phyloP scores from a whole-genome alignment of 92 coral and sea anemone genomes.

The Porites evermanni region DNA sequence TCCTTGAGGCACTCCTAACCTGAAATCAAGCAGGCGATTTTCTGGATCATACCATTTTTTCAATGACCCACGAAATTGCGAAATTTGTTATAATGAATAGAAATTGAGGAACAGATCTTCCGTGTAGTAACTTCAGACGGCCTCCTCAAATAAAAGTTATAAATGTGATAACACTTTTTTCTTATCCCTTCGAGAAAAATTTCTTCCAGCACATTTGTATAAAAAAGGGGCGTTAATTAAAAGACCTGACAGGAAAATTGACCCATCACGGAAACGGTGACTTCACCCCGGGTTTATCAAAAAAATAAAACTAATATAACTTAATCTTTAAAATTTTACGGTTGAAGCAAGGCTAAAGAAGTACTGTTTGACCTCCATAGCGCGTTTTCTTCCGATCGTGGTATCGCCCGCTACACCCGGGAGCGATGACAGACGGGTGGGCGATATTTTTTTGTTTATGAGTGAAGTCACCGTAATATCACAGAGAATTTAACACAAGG shows the following conservation, averaged over 20 bases:
- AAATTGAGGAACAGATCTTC: not conserved
- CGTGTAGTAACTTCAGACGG: not conserved
- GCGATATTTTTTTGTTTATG: constrained; percentile 47
- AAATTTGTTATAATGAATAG: not conserved
- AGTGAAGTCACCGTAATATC: constrained; percentile 46
- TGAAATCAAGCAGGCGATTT: not conserved
- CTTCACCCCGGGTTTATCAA: constrained; percentile 21
- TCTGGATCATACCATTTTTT: not conserved
- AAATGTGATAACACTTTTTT: not conserved
- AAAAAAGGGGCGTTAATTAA: not conserved
- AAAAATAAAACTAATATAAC: not conserved
- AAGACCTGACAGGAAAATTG: not conserved
- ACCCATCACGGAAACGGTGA: constrained; percentile 16
- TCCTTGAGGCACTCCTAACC: not conserved
- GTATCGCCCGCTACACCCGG: not conserved
- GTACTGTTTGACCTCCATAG: not conserved
- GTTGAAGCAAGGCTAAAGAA: not conserved
- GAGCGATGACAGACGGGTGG: not conserved
- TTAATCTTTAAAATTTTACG: not conserved
- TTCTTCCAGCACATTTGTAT: not conserved
- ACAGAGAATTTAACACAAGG: constrained; percentile 5
- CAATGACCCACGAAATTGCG: not conserved
- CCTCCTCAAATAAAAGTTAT: not conserved
- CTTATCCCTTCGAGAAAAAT: not conserved
- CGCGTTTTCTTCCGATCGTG: not conserved